A percentile compares a stretch with the other conserved stretches of the same genome.
Conservation (phyloP, 2,797 vertebrate genomes). For the Sebastes aleutianus region DNA sequence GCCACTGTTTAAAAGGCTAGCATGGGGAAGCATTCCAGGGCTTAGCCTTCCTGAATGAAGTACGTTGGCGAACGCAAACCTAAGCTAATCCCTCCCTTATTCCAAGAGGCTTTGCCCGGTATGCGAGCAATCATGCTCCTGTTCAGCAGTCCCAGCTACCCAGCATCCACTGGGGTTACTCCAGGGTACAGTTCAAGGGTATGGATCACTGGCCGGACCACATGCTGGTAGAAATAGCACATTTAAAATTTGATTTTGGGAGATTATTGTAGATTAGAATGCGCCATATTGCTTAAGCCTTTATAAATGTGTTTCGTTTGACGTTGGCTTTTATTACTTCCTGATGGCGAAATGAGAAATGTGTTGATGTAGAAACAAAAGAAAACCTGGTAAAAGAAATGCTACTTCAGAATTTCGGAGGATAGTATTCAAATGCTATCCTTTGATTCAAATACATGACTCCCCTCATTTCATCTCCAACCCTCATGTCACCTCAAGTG, state of each 20-base stretch:
- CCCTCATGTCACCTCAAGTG: constrained; percentile 66
- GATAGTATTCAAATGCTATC: constrained; percentile 46
- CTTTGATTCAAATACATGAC: constrained; percentile 56
- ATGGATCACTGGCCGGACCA: constrained; percentile 19
- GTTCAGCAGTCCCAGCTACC: constrained; percentile 55
- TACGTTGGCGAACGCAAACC: constrained; percentile 58
- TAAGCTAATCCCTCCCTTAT: constrained; percentile 72
- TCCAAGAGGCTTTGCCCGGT: constrained; percentile 76
- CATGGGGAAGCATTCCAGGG: constrained; percentile 64
- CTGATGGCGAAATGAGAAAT: neutral
- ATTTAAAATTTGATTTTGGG: neutral
- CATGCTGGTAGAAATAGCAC: constrained; percentile 7
- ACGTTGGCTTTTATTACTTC: neutral
- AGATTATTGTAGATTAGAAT: neutral
- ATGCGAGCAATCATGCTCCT: constrained; percentile 72
- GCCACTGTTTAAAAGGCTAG: constrained; percentile 45
- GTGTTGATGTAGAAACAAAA: neutral
- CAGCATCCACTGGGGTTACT: constrained; percentile 51
- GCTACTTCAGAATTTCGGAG: constrained; percentile 40
- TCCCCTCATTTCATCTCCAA: constrained; percentile 62
- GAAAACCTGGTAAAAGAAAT: constrained; percentile 56
- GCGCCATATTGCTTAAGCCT: neutral
- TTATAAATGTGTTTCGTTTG: neutral
- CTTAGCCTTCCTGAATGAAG: constrained; percentile 73
- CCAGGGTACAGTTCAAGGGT: constrained; percentile 52